These are phyloP conservation scores for Achlya flavicornis DNA, from an alignment of 2,888 invertebrate genomes.

Conservation along the genomic window DNA sequence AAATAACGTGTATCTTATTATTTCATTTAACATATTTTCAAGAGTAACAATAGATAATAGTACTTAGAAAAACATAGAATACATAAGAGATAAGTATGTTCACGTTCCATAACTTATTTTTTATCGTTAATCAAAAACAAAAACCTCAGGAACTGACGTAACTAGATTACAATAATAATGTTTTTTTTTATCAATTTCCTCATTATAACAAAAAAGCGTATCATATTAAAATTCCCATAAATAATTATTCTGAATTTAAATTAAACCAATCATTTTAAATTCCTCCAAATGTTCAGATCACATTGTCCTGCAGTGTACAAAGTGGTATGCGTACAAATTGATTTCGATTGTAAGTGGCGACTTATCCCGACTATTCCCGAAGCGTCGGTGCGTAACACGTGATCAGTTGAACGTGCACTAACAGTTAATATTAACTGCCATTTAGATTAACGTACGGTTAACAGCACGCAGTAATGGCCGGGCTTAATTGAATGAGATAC, in stretches of 20 bases:
- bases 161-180: too few relatives aligned
- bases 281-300: not conserved
- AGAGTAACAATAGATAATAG: too few relatives aligned
- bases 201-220: too few relatives aligned
- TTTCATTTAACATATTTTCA: too few relatives aligned
- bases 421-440: conserved; percentile 7
- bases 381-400: conserved; percentile 1
- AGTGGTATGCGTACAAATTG: conserved; percentile 1
- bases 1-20: not conserved
- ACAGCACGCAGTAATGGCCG: not conserved
- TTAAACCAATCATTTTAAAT: not conserved
- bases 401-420: conserved; percentile 2
- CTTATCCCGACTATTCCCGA: conserved; percentile 5
- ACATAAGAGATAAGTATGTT: too few relatives aligned
- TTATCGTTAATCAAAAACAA: too few relatives aligned
- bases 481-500: conserved; percentile 1
- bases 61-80: too few relatives aligned
- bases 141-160: too few relatives aligned
- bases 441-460: conserved; percentile 6
- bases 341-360: conserved; percentile 7
- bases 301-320: not conserved
- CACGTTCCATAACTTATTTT: too few relatives aligned
- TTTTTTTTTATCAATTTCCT: too few relatives aligned
- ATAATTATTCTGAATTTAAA: not conserved
- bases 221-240: too few relatives aligned